Percentiles rank a stretch among this genome's conserved stretches.
Evolutionary conservation across 2,797 vertebrate genomes (phyloP).

Genomic region (Emydoidea blandingii): DNA sequence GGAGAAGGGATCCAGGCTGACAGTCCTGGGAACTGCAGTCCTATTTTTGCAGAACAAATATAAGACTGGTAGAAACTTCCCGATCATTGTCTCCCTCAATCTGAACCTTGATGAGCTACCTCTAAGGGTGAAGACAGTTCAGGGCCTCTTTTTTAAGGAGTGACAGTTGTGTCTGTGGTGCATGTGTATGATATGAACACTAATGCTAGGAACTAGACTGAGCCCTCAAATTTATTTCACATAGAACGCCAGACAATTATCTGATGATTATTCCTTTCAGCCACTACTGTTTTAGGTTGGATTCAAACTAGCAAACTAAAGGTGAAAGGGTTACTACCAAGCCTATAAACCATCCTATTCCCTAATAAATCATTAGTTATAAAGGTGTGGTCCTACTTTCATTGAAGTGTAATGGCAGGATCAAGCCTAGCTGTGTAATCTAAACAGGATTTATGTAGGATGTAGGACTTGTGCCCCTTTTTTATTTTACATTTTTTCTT

Average conservation of each 20-base stretch:
- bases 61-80: neutral
- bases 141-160: neutral
- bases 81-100: neutral
- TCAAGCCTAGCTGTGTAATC: no score
- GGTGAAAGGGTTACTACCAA: neutral
- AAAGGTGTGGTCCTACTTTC: neutral
- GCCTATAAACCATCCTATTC: no score
- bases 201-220: neutral
- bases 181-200: neutral
- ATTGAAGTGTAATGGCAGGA: neutral
- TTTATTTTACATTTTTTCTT: neutral
- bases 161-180: neutral
- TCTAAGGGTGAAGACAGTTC: neutral
- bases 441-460: neutral
- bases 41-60: neutral
- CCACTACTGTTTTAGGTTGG: neutral
- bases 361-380: neutral
- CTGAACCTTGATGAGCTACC: neutral
- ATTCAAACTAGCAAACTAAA: neutral
- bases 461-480: no score
- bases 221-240: neutral
- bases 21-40: fast-evolving
- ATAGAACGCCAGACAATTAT: neutral
- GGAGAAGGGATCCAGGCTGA: neutral
- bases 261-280: neutral